Base-by-base conservation (phyloP, 2,888 invertebrate genomes). In the Eumerus sabulonum region DNA sequence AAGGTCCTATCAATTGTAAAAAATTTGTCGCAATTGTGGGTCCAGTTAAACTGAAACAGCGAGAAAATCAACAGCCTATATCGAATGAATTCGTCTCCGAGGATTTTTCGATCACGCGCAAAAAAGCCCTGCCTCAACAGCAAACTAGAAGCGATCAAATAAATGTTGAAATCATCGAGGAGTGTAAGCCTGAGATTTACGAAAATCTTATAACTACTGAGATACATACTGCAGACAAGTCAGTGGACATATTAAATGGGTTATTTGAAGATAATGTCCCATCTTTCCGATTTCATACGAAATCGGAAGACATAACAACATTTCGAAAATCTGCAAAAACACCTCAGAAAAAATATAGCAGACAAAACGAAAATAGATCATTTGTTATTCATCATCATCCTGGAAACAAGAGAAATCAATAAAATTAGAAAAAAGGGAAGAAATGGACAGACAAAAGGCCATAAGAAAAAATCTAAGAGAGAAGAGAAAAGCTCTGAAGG, bases 61-160 rank as follows among this genome's bases (percentile, higher is more conserved):
- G 5, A 7, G 42, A 42, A 42, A 42, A 5, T 14, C 42, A 13
- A 42, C 0, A 42, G 42, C 4, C 3, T 42, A 12, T 27, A 27
- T 27, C 27, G 19, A 48, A 19, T 12, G 48, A 48, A 48, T 48
- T 19, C 48, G 45, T 45, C 16, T 45, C 45, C 45, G 45, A 45
- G 16, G 45, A 45, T 45, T 45, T 45, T 4, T 17, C 16, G 14
- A 16, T 45, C 11, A 1, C 16, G 4, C 17, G 4, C 16, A 45
- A 45, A 45, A 48, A 45, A 45, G 45, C 16, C 16, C 4, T 45
- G 45, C 45, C 45, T 45, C 3, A 45, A 45, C 1, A 45, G 16
- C 14, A 45, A 5, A 45, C 45, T 16, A 45, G 45, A 16, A 16
- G 14, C 17, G 17, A 45, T 45, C 14, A 45, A 45, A 16, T 45